Percentiles rank a stretch among this genome's conserved stretches.
These are phyloP conservation scores for Pontoporia blainvillei DNA, from an alignment of 2,113 vertebrate species.

Conservation along the genomic window DNA sequence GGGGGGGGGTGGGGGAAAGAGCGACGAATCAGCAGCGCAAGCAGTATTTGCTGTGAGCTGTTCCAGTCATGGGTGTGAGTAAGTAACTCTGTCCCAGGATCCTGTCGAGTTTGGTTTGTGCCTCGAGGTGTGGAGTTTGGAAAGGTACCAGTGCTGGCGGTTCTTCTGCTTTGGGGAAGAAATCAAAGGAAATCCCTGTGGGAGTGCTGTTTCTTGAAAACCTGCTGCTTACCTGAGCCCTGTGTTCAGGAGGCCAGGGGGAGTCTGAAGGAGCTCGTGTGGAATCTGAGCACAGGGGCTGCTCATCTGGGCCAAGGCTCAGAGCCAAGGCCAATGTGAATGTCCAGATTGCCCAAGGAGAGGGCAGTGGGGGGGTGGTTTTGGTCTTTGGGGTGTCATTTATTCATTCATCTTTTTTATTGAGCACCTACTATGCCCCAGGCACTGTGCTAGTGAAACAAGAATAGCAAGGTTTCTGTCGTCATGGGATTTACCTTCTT, in stretches of 20 bases:
- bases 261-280: too few relatives aligned
- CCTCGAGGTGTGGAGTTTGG: constrained; percentile 24
- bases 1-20: background rate
- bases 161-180: background rate
- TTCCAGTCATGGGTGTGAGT: background rate
- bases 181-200: background rate
- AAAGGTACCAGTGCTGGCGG: background rate
- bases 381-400: background rate
- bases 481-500: background rate
- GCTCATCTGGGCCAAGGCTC: too few relatives aligned
- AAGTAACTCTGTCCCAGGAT: background rate
- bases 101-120: background rate
- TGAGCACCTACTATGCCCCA: background rate
- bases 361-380: background rate
- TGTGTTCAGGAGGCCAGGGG: too few relatives aligned
- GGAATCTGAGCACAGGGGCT: too few relatives aligned
- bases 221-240: too few relatives aligned
- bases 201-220: background rate
- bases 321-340: too few relatives aligned
- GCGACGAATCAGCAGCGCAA: background rate
- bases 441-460: background rate
- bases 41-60: background rate
- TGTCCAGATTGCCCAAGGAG: too few relatives aligned
- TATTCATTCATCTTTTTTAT: background rate
- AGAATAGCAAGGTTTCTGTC: background rate